These are phyloP conservation scores for Tinamus guttatus DNA, from an alignment of 2,113 vertebrate genomes.

Conservation along the genomic window DNA sequence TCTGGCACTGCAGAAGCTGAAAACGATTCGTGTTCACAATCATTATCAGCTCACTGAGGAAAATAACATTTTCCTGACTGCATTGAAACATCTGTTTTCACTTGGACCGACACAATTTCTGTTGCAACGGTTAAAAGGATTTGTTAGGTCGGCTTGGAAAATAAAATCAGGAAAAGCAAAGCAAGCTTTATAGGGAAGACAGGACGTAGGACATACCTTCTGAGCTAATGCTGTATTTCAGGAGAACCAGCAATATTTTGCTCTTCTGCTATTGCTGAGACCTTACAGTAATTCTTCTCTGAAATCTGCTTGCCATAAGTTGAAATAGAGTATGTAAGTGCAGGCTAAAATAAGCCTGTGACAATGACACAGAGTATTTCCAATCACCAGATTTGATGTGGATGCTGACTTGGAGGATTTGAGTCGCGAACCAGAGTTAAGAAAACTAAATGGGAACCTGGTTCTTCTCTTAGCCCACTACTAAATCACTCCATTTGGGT, in stretches of 20 bases:
- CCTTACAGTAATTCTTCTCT: background rate
- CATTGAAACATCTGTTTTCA: background rate
- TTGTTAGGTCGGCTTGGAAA: background rate
- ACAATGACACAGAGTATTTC: background rate
- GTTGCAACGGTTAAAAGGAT: background rate
- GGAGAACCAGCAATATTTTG: background rate
- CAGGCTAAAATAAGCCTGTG: conserved; percentile 17
- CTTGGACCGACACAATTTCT: background rate
- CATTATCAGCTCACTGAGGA: background rate
- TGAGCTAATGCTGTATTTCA: background rate
- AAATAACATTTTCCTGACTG: background rate
- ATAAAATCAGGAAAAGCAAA: background rate
- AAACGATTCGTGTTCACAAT: background rate
- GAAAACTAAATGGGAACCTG: background rate
- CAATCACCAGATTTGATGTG: background rate
- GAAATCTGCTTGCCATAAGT: background rate
- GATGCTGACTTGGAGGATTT: background rate
- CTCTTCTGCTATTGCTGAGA: background rate
- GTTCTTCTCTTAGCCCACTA: background rate
- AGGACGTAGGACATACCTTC: rapidly evolving
- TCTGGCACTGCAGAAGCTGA: background rate
- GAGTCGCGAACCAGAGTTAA: rapidly evolving
- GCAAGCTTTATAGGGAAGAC: background rate
- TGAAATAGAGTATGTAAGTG: background rate
- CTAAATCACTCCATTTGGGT: background rate